phyloP scores from a whole-genome alignment of 2,797 vertebrate genomes.

The Thaleichthys pacificus region DNA sequence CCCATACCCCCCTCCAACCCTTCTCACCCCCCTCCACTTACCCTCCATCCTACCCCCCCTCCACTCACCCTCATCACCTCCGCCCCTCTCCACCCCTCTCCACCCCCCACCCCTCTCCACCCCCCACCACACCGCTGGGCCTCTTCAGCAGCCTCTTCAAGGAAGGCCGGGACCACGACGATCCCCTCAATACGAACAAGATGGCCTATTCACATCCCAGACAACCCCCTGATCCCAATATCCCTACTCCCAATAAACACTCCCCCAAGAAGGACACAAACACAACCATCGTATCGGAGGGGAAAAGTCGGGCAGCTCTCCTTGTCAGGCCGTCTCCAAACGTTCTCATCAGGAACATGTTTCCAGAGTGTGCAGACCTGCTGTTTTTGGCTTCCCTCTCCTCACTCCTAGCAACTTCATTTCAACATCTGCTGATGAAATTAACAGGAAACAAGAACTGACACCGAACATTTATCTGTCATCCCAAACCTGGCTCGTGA shows the following conservation, averaged over 20 bases:
- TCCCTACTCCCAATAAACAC: slow-evolving; percentile 1
- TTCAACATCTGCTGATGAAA: slow-evolving; percentile 33
- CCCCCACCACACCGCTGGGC: slow-evolving; percentile 43
- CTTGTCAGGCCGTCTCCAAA: slow-evolving; percentile 17
- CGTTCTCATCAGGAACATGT: slow-evolving; percentile 21
- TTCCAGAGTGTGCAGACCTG: slow-evolving; percentile 30
- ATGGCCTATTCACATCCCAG: slow-evolving; percentile 7
- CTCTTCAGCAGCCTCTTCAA: not conserved
- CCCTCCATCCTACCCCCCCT: too few species aligned
- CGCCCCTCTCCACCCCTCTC: slow-evolving; percentile 2
- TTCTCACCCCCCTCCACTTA: too few species aligned
- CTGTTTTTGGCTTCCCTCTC: slow-evolving; percentile 32
- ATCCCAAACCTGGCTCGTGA: not conserved
- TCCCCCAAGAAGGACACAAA: not conserved
- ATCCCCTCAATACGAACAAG: slow-evolving; percentile 7
- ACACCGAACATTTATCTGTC: slow-evolving; percentile 11
- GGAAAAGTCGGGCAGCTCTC: slow-evolving; percentile 16
- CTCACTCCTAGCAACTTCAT: slow-evolving; percentile 5
- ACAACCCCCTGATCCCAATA: slow-evolving; percentile 44
- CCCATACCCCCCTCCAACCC: too few species aligned
- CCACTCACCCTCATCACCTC: too few species aligned
- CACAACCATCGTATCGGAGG: not conserved
- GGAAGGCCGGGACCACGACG: slow-evolving; percentile 32
- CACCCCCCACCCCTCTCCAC: slow-evolving; percentile 14
- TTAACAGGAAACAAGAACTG: slow-evolving; percentile 10